A percentile compares a stretch with the other conserved stretches of the same genome.
Evolutionary conservation across 2,113 vertebrate species (phyloP).

Genomic region (Python bivittatus): DNA sequence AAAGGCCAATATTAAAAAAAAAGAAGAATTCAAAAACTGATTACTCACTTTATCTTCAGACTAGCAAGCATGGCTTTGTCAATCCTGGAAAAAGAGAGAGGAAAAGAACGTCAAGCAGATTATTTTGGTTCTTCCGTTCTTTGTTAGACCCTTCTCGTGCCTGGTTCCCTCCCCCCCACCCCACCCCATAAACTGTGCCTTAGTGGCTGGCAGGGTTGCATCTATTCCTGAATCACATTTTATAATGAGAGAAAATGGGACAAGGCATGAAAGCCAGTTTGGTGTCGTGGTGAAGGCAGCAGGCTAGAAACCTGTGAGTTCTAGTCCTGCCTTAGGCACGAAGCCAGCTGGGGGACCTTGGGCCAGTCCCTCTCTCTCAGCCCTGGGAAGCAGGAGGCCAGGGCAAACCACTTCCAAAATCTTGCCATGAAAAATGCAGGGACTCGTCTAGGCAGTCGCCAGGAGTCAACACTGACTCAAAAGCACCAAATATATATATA

Average conservation of each 20-base stretch:
- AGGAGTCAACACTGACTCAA: neutral
- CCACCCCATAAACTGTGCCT: neutral
- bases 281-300: neutral
- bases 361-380: neutral
- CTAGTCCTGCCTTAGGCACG: neutral
- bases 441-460: neutral
- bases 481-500: too few species aligned
- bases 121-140: neutral
- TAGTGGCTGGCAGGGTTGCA: neutral
- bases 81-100: constrained; percentile 74
- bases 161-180: neutral
- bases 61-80: constrained; percentile 82
- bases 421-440: neutral
- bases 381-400: neutral
- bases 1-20: neutral
- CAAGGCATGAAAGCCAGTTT: neutral
- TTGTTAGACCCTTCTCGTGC: too few species aligned
- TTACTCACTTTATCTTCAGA: constrained; percentile 84
- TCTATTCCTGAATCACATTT: neutral
- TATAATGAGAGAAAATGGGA: neutral
- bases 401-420: neutral
- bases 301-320: neutral
- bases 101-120: neutral
- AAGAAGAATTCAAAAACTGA: neutral
- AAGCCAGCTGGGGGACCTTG: neutral